Evolutionary conservation across 2,888 invertebrate species (phyloP).

Genomic region (Tinea trinotella): DNA sequence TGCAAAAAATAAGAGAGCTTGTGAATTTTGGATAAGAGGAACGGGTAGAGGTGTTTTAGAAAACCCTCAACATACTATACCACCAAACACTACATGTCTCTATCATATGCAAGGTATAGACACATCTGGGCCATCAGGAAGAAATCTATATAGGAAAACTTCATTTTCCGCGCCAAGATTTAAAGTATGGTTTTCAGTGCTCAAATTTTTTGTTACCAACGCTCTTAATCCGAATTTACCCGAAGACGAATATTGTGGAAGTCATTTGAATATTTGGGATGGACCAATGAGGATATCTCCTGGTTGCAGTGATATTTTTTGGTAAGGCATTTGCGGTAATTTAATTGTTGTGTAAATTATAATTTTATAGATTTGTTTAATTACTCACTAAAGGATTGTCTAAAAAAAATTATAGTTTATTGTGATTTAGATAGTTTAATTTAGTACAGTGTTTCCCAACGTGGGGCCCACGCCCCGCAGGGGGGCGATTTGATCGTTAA

Average conservation of each 20-base stretch:
- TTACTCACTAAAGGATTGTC: too few species aligned
- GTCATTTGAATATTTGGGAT: constrained; percentile 90
- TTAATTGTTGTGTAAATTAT: too few species aligned
- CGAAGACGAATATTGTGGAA: constrained; percentile 84
- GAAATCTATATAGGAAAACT: constrained; percentile 67
- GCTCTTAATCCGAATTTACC: constrained; percentile 75
- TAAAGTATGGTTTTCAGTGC: constrained; percentile 87
- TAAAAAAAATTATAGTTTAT: too few species aligned
- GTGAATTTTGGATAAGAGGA: constrained; percentile 90
- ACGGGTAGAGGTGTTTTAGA: constrained; percentile 85
- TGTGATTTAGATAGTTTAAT: too few species aligned
- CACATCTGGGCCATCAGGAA: constrained; percentile 72
- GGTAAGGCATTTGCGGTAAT: too few species aligned
- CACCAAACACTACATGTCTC: constrained; percentile 90
- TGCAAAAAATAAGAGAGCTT: constrained; percentile 86
- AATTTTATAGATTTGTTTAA: too few species aligned
- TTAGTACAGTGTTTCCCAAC: too few species aligned
- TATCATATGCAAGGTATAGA: constrained; percentile 83
- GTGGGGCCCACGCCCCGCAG: too few species aligned
- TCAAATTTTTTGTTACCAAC: constrained; percentile 86
- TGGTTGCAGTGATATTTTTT: constrained; percentile 85
- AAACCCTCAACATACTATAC: constrained; percentile 87
- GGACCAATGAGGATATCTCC: constrained; percentile 84
- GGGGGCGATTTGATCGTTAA: too few species aligned
- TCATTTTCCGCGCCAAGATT: constrained; percentile 79